Base-by-base conservation (phyloP, 2,888 invertebrate species). In the Sinhomidia bicolor region DNA sequence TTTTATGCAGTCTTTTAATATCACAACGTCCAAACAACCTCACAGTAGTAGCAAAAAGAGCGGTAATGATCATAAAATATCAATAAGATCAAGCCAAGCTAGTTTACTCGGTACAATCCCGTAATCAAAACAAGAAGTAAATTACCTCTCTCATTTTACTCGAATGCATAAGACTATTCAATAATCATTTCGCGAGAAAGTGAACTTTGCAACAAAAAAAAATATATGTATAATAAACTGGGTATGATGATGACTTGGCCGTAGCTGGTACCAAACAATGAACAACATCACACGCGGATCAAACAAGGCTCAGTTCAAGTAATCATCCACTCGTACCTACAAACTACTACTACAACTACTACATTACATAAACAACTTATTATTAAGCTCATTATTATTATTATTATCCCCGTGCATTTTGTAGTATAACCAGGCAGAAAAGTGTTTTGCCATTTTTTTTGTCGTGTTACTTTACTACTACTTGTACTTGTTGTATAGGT, bases 181-280 rank as follows among this genome's bases (percentile, higher is more conserved):
- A 36, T 65, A 65, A 47, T 44, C 44, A n/a, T 47, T 47, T 74
- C 26, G 47, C 74, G 17, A 74, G 74, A 74, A 74, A 74, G 47
- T 47, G 47, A 74, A 47, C 47, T 47, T 74, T 47, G 26, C 36
- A 71, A 41, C 68, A 14, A 47, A 74, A n/a, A n/a, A n/a, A n/a
- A n/a, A n/a, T n/a, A n/a, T n/a, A n/a, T n/a, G n/a, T n/a, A n/a
- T n/a, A n/a, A n/a, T n/a, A n/a, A n/a, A n/a, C n/a, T n/a, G n/a
- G n/a, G n/a, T n/a, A n/a, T n/a, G n/a, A n/a, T n/a, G n/a, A n/a
- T n/a, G n/a, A n/a, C n/a, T n/a, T n/a, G n/a, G n/a, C n/a, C n/a
- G n/a, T n/a, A n/a, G n/a, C 17, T 74, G 47, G 47, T 9, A 23
- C 6, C 57, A 65, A 32, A 12, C 26, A 74, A 23, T 44, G 12